Percentiles rank a stretch among this genome's conserved stretches.
Evolutionary conservation across 2,888 invertebrate genomes (phyloP).

Genomic region (Callyntrura sp.): DNA sequence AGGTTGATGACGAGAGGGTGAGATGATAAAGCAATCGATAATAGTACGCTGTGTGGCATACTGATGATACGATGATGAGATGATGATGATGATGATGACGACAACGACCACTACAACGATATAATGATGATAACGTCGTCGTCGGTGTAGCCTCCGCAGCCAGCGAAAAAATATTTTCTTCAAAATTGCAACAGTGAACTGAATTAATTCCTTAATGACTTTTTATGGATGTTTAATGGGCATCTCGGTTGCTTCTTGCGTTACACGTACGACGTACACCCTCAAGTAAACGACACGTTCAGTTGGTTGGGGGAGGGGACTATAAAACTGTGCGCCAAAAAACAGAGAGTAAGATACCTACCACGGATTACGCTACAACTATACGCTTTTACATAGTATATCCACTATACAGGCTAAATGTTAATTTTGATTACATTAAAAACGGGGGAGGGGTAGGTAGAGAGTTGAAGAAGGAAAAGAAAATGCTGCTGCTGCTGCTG

Average conservation of each 20-base stretch:
- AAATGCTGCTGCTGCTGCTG: too few species aligned
- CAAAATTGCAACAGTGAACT: constrained; percentile 63
- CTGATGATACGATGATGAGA: neutral
- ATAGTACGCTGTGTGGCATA: constrained; percentile 10
- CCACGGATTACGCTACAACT: neutral
- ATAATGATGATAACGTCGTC: neutral
- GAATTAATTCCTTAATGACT: constrained; percentile 71
- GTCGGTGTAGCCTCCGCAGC: neutral
- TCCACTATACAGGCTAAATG: neutral
- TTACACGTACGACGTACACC: constrained; percentile 34
- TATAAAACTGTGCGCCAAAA: neutral
- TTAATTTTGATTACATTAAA: neutral
- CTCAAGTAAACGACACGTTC: neutral
- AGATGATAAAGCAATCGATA: constrained; percentile 47
- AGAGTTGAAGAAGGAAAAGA: constrained; percentile 10
- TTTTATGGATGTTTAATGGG: constrained; percentile 64
- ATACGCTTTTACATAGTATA: too few species aligned
- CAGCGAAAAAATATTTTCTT: constrained; percentile 18
- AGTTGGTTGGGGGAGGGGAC: neutral
- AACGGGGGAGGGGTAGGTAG: neutral
- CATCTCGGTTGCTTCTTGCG: constrained; percentile 35
- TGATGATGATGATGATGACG: constrained; percentile 30
- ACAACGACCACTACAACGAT: neutral
- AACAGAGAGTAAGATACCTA: neutral
- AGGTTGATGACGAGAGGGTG: neutral